Evolutionary conservation across 2,113 vertebrate species (phyloP).

Genomic region (Condylura cristata): DNA sequence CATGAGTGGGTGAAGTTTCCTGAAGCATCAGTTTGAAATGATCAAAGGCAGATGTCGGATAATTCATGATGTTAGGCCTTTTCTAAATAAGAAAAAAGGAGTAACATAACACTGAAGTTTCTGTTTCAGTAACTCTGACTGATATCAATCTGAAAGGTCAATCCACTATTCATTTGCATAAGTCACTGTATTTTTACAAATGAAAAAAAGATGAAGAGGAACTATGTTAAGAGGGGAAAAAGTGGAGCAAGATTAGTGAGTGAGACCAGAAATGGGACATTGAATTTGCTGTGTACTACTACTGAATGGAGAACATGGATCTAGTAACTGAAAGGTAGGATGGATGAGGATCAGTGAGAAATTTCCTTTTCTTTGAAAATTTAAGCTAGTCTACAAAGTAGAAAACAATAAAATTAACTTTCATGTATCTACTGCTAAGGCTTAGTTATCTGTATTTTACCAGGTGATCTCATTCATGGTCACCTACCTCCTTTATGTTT

Average conservation of each 20-base stretch:
- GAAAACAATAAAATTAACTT: neutral
- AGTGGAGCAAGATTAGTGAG: slow-evolving; percentile 12
- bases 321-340: neutral
- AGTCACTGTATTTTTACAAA: slow-evolving; percentile 57
- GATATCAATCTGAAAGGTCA: neutral
- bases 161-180: slow-evolving; percentile 42
- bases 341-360: neutral
- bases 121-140: neutral
- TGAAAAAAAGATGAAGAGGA: slow-evolving; percentile 54
- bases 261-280: neutral
- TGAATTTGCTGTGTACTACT: neutral
- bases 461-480: neutral
- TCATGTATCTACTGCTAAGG: neutral
- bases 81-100: neutral
- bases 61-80: neutral
- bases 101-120: neutral
- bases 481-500: neutral
- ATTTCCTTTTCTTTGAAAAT: neutral
- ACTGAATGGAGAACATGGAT: neutral
- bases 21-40: neutral
- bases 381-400: neutral
- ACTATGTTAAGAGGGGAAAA: slow-evolving; percentile 35
- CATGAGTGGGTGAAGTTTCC: neutral
- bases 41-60: neutral
- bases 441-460: neutral